Percentiles rank a stretch among this genome's conserved stretches.
Evolutionary conservation across 2,113 vertebrate genomes (phyloP).

Genomic region (Propithecus coquereli): DNA sequence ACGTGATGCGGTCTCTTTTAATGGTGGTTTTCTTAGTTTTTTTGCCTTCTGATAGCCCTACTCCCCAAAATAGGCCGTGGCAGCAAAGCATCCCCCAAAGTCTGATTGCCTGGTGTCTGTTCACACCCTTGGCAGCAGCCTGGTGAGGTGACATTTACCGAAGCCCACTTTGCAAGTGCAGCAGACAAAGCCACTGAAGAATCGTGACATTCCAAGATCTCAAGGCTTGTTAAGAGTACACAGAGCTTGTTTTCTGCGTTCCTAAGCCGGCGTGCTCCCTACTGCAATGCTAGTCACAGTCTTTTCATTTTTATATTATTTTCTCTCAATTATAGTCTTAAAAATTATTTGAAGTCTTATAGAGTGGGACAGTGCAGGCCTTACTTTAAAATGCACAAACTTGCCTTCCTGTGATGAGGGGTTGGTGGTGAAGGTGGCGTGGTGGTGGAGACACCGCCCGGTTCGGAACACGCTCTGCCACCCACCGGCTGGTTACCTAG

Average conservation of each 20-base stretch:
- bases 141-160: accelerated
- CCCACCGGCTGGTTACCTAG: accelerated
- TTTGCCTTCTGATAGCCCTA: background rate
- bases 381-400: background rate
- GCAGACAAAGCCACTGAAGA: background rate
- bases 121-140: accelerated
- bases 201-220: background rate
- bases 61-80: too few relatives aligned
- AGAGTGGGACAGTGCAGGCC: background rate
- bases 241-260: background rate
- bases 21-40: background rate
- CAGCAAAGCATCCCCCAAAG: background rate
- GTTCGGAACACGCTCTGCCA: background rate
- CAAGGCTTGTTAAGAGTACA: background rate
- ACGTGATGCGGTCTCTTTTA: accelerated
- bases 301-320: accelerated
- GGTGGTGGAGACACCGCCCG: background rate
- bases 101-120: too few relatives aligned
- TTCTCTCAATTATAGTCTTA: background rate
- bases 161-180: too few relatives aligned
- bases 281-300: background rate
- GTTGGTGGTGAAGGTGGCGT: accelerated
- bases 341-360: too few relatives aligned
- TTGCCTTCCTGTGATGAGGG: background rate
- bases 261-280: too few relatives aligned